Evolutionary conservation across 2,888 invertebrate genomes (phyloP), one percentile per base, ranked within the genome.

Genomic region (Seira ritae): DNA sequence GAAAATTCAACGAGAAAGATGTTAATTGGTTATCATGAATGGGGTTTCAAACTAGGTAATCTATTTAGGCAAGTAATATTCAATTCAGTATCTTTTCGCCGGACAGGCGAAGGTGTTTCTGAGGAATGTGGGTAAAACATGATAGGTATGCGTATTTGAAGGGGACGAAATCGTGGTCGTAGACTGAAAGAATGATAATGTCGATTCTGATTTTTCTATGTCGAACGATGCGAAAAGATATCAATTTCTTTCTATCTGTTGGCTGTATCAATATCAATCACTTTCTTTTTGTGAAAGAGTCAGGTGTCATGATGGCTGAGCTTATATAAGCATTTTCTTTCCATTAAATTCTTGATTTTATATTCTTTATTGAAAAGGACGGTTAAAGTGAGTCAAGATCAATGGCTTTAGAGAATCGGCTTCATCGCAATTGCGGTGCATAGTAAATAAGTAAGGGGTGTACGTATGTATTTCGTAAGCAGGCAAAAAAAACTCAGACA

Each of bases 391-490:
- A 55, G 55, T 12, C 17, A 68, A 68, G 42, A 68, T 62, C 67
- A 71, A 73, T 73, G 20, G 69, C 77, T 69, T 62, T 15, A 62
- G 70, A 62, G 77, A 77, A n/a, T 77, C 69, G 77, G 75, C 68
- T 0, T 69, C 1, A n/a, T 37, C 15, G 12, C 17, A 50, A 15
- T 37, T 8, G 37, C 67, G 8, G 8, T 31, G 3, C 31, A 31
- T 31, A 31, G 2, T 31, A n/a, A 68, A 76, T 73, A 37, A 73
- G 62, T 24, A 55, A 23, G 60, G 22, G 60, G 23, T 60, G 37
- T 72, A 72, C 31, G 72, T 60, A 72, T 31, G 37, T 62, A 62
- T 31, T 31, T 31, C 8, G 31, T 8, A 31, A 31, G 31, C n/a
- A n/a, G n/a, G n/a, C n/a, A n/a, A 31, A 31, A 31, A 31, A 31